Evolutionary conservation across 2,888 invertebrate species (phyloP).

Genomic region (Drosophila imparisetae): DNA sequence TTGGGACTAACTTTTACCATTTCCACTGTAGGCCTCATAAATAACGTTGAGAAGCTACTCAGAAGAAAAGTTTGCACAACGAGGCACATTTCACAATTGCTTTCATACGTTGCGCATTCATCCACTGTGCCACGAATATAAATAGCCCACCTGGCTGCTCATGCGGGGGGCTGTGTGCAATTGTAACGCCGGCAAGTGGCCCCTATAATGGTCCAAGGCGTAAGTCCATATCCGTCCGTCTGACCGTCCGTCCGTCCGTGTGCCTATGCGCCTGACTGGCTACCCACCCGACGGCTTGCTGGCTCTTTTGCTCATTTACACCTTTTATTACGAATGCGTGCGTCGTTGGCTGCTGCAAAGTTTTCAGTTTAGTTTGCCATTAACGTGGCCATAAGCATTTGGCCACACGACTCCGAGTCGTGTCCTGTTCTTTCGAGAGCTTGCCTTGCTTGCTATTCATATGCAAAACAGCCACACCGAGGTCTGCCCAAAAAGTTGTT

Average conservation of each 20-base stretch:
- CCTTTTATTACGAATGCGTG: slow-evolving; percentile 80
- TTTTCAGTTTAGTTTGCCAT: slow-evolving; percentile 80
- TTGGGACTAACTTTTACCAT: background rate
- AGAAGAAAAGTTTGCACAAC: slow-evolving; percentile 8
- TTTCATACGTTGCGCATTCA: slow-evolving; percentile 11
- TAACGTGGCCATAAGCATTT: slow-evolving; percentile 77
- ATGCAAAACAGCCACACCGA: slow-evolving; percentile 71
- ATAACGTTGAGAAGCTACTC: slow-evolving; percentile 4
- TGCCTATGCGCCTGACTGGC: slow-evolving; percentile 60
- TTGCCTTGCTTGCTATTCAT: slow-evolving; percentile 73
- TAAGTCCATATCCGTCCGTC: slow-evolving; percentile 65
- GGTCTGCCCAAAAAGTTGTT: slow-evolving; percentile 43
- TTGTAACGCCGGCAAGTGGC: slow-evolving; percentile 69
- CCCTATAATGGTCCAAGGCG: slow-evolving; percentile 77
- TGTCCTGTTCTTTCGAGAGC: slow-evolving; percentile 24
- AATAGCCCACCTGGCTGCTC: slow-evolving; percentile 37
- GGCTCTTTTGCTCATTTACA: slow-evolving; percentile 80
- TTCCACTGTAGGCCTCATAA: slow-evolving; percentile 12
- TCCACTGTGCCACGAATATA: slow-evolving; percentile 51
- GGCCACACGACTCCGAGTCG: slow-evolving; percentile 46
- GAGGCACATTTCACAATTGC: slow-evolving; percentile 6
- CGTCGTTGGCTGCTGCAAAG: slow-evolving; percentile 71
- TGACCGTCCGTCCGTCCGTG: slow-evolving; percentile 29
- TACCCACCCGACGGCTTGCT: slow-evolving; percentile 27
- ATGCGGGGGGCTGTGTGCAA: slow-evolving; percentile 25